Conservation (phyloP, 1,140 invertebrate genomes). For the Psilanteris sp. region DNA sequence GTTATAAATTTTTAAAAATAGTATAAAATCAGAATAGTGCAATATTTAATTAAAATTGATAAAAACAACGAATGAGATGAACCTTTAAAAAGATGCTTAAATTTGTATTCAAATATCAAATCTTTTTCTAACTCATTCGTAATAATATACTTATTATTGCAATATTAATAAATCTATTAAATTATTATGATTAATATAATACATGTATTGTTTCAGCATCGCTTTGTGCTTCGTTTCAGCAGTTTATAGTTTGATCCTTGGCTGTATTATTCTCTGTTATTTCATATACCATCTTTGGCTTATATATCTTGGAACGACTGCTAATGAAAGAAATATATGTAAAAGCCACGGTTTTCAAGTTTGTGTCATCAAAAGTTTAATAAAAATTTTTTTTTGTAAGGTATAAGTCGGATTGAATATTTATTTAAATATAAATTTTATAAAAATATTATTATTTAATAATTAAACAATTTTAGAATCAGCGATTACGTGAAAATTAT, state of each 20-base stretch:
- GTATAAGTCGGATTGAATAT: slow-evolving; percentile 41
- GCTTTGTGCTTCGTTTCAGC: slow-evolving; percentile 78
- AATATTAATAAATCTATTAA: too few species aligned
- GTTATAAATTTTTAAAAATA: too few species aligned
- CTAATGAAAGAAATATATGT: slow-evolving; percentile 70
- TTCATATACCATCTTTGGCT: slow-evolving; percentile 76
- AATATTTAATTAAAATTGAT: too few species aligned
- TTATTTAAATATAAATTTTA: not conserved
- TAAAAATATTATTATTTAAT: not conserved
- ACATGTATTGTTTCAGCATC: slow-evolving; percentile 64
- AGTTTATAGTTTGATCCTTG: slow-evolving; percentile 76
- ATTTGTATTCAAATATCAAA: too few species aligned
- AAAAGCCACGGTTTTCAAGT: slow-evolving; percentile 57
- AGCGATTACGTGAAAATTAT: too few species aligned
- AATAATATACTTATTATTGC: too few species aligned
- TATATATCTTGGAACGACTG: slow-evolving; percentile 72
- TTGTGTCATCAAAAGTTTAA: slow-evolving; percentile 67
- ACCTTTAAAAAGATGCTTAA: too few species aligned
- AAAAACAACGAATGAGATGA: too few species aligned
- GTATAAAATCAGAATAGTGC: too few species aligned
- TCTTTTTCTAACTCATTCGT: not conserved
- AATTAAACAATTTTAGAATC: too few species aligned
- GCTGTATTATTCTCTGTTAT: slow-evolving; percentile 71
- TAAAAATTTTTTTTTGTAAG: slow-evolving; percentile 72
- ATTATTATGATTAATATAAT: too few species aligned